Evolutionary conservation across 2,888 invertebrate genomes (phyloP), one percentile per base, ranked within the genome.

Genomic region (Microctonus aethiopoides): DNA sequence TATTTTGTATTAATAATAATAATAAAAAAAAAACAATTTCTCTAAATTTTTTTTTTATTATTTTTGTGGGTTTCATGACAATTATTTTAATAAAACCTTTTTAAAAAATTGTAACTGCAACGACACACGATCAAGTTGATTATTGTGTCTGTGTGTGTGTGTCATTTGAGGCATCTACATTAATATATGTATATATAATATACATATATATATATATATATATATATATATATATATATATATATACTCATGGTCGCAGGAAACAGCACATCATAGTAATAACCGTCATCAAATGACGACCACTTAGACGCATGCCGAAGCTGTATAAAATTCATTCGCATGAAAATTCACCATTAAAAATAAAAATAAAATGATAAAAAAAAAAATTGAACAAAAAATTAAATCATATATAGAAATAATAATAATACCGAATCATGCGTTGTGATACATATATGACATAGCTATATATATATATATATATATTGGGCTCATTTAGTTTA

Each of bases 241-340:
- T 63, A 64, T 69, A 78, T 82, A 79, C 81, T 82, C 84, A 85
- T 78, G 84, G 84, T 76, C 84, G 82, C 84, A 83, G 86, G 86
- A 86, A 86, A 85, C 85, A 80, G 83, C 82, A 78, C 81, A 86
- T 86, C 85, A 86, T 80, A 78, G 80, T 86, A 86, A 86, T 86
- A 82, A 84, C 85, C 78, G 83, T 86, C 84, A 86, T 86, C 83
- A 86, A 84, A 78, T 82, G 80, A 81, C 79, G 79, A 81, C 81
- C 83, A 84, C 84, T 86, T 84, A 84, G 82, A 64, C 60, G 69
- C 57, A 65, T 65, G 56, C 64, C 64, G 64, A 16, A 16, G 16
- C 16, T 46, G 16, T 46, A 46, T 46, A 46, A 16, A 16, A 46
- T 46, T 46, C 16, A 46, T 46, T 46, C 46, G 46, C 20, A 34